A percentile compares a stretch with the other conserved stretches of the same genome.
Evolutionary conservation across 92 coral and sea anemone species (phyloP).

Genomic region (Paramuricea clavata): DNA sequence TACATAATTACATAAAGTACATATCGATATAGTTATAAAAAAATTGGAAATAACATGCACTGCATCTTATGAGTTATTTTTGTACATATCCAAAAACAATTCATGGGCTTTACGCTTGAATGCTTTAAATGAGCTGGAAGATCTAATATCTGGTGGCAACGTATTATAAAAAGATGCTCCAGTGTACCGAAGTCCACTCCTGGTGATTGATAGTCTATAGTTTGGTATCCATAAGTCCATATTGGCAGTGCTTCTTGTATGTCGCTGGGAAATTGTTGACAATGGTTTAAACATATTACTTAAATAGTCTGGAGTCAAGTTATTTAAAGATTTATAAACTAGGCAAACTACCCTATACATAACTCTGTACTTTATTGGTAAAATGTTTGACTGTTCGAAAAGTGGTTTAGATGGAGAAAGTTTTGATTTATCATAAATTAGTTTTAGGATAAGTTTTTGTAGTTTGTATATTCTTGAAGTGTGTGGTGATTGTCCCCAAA

Average conservation of each 20-base stretch:
- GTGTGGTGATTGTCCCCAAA: no score
- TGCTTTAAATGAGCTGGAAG: no score
- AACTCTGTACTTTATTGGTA: not conserved
- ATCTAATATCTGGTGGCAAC: no score
- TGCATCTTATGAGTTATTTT: no score
- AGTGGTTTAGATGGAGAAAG: not conserved
- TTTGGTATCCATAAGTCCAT: constrained; percentile 25
- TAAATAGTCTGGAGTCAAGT: not conserved
- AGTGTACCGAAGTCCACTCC: not conserved
- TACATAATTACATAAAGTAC: no score
- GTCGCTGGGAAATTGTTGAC: not conserved
- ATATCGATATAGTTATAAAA: no score
- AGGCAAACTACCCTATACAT: not conserved
- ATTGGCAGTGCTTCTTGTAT: constrained; percentile 5
- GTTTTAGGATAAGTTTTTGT: constrained; percentile 23
- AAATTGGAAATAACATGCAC: no score
- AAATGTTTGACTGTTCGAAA: not conserved
- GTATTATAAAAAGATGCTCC: constrained; percentile 2
- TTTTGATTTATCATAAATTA: constrained; percentile 20
- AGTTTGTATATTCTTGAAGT: constrained; percentile 31
- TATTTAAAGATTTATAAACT: constrained; percentile 11
- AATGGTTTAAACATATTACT: constrained; percentile 12
- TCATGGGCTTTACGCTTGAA: no score
- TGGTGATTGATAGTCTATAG: not conserved
- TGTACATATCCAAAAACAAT: no score